These are phyloP conservation scores for Zingel zingel DNA, from an alignment of 2,113 vertebrate genomes.

Conservation along the genomic window DNA sequence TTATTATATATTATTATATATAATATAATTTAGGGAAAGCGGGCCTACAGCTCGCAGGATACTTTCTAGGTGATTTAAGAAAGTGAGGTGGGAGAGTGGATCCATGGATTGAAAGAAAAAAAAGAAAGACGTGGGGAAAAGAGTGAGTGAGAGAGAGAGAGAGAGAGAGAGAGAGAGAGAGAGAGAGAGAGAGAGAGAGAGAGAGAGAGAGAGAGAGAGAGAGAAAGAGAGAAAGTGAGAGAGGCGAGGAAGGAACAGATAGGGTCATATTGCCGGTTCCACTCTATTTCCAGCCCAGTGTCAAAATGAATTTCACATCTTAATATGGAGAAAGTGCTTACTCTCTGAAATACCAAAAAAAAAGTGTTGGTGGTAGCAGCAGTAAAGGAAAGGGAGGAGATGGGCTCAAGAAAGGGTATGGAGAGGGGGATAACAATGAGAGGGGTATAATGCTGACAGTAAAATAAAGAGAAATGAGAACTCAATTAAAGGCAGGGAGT, in stretches of 20 bases:
- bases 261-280: slow-evolving; percentile 75
- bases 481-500: slow-evolving; percentile 92
- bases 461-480: slow-evolving; percentile 89
- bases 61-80: slow-evolving; percentile 66
- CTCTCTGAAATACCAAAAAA: slow-evolving; percentile 86
- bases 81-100: slow-evolving; percentile 50
- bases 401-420: slow-evolving; percentile 62
- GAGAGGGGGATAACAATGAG: slow-evolving; percentile 78
- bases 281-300: slow-evolving; percentile 83
- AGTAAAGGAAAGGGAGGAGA: slow-evolving; percentile 60
- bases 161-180: slow-evolving; percentile 20
- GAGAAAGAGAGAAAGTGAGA: slow-evolving; percentile 25
- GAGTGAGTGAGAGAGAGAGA: neutral
- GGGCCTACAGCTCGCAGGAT: slow-evolving; percentile 63
- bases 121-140: slow-evolving; percentile 19
- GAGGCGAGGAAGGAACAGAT: slow-evolving; percentile 50
- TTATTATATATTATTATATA: no score
- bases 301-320: slow-evolving; percentile 89
- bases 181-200: neutral
- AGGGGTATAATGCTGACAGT: slow-evolving; percentile 86
- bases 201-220: slow-evolving; percentile 27
- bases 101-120: slow-evolving; percentile 52
- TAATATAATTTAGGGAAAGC: slow-evolving; percentile 65
- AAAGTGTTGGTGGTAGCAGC: slow-evolving; percentile 72
- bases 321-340: slow-evolving; percentile 93